Percentiles rank a stretch among this genome's conserved stretches.
These are phyloP conservation scores for Macrobrachium rosenbergii DNA, from an alignment of 1,140 invertebrate genomes.

Conservation along the genomic window DNA sequence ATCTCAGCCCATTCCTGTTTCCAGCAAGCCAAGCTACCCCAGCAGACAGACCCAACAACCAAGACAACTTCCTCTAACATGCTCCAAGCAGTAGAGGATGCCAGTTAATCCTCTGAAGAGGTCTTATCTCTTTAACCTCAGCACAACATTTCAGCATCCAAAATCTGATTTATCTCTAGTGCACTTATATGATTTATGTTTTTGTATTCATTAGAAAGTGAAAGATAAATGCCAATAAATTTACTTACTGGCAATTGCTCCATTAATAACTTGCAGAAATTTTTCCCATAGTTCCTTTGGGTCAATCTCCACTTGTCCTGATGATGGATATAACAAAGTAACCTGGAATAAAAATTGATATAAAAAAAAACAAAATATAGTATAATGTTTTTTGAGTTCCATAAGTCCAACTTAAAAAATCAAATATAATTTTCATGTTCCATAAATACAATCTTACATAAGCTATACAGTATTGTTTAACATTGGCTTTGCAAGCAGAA, in stretches of 20 bases:
- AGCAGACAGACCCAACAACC: too few species aligned
- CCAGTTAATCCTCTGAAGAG: too few species aligned
- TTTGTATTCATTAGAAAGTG: background rate
- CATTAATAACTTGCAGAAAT: slow-evolving; percentile 78
- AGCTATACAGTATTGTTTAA: background rate
- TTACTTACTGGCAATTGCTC: slow-evolving; percentile 73
- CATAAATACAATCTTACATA: background rate
- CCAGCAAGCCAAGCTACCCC: too few species aligned
- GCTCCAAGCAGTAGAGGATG: too few species aligned
- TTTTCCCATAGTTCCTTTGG: slow-evolving; percentile 86
- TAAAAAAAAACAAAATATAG: too few species aligned
- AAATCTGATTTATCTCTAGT: too few species aligned
- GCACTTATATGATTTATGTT: background rate
- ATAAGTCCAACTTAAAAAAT: too few species aligned
- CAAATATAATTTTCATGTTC: background rate
- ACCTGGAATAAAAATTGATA: slow-evolving; percentile 76
- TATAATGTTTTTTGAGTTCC: too few species aligned
- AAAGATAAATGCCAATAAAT: background rate
- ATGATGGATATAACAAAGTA: slow-evolving; percentile 81
- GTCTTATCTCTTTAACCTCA: too few species aligned
- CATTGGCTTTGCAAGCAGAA: background rate
- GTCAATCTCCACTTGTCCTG: slow-evolving; percentile 89
- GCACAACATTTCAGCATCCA: too few species aligned
- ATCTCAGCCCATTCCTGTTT: too few species aligned
- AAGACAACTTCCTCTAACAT: too few species aligned